These are phyloP conservation scores for Xylocopa sonorina DNA, from an alignment of 1,140 invertebrate genomes.

Conservation along the genomic window DNA sequence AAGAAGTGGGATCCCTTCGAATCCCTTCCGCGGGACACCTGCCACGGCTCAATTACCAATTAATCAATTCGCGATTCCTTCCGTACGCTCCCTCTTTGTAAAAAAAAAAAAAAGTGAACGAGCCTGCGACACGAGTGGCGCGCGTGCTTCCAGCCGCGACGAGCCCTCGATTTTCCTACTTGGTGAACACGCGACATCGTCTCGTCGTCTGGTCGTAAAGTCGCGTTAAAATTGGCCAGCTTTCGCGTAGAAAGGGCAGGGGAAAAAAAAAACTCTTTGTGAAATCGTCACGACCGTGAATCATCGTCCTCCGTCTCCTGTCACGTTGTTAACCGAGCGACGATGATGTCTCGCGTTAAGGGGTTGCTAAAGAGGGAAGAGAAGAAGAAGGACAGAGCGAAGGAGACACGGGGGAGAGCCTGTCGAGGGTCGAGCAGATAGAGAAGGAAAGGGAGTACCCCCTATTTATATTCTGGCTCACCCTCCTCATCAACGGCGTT, in stretches of 20 bases:
- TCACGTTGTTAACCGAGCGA: constrained; percentile 71
- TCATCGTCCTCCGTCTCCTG: constrained; percentile 70
- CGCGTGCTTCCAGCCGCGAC: constrained; percentile 1
- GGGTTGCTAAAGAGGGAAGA: constrained; percentile 54
- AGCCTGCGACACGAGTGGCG: neutral
- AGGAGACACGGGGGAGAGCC: constrained; percentile 37
- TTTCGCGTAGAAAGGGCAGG: too few relatives aligned
- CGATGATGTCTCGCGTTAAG: constrained; percentile 67
- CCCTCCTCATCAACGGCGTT: constrained; percentile 82
- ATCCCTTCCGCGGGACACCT: too few relatives aligned
- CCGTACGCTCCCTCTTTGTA: neutral
- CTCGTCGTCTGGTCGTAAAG: constrained; percentile 62
- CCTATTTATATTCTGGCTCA: constrained; percentile 82
- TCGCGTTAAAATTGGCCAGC: constrained; percentile 62
- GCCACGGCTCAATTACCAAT: constrained; percentile 7
- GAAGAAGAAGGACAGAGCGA: neutral
- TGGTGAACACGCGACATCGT: constrained; percentile 10
- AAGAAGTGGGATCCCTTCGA: neutral
- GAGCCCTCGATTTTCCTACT: constrained; percentile 15
- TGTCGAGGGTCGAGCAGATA: constrained; percentile 44
- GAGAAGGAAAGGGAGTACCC: constrained; percentile 68
- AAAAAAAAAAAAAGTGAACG: constrained; percentile 32
- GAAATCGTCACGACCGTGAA: constrained; percentile 70
- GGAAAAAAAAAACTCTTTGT: constrained; percentile 64
- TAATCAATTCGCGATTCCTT: constrained; percentile 34